Evolutionary conservation across 2,113 vertebrate species (phyloP).

Genomic region (Archilochus colubris): DNA sequence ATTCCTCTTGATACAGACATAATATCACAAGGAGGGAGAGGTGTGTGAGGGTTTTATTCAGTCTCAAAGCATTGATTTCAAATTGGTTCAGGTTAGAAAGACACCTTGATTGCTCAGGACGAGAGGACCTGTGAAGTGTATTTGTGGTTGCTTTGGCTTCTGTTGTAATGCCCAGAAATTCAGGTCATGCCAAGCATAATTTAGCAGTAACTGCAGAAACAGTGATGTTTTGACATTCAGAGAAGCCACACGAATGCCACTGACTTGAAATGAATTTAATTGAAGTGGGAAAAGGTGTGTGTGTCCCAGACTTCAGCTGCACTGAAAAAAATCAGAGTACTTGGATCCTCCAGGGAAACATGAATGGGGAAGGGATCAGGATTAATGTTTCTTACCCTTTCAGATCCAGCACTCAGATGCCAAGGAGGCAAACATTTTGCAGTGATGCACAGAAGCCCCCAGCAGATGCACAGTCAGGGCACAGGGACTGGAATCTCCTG

Average conservation of each 20-base stretch:
- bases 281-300: neutral
- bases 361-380: neutral
- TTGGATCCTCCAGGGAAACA: neutral
- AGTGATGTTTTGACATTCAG: neutral
- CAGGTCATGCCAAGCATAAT: neutral
- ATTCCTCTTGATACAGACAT: neutral
- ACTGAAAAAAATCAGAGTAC: neutral
- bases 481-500: neutral
- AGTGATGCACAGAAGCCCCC: neutral
- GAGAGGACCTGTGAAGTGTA: neutral
- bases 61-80: neutral
- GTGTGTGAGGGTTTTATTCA: fast-evolving
- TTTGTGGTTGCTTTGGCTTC: neutral
- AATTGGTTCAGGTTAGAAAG: neutral
- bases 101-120: neutral
- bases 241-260: neutral
- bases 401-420: neutral
- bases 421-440: neutral
- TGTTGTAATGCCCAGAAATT: neutral
- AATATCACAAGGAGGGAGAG: neutral
- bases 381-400: neutral
- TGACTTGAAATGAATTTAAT: neutral
- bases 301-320: fast-evolving
- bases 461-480: neutral
- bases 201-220: neutral